Evolutionary conservation across 2,113 vertebrate genomes (phyloP).

Genomic region (Rhipidura dahli): DNA sequence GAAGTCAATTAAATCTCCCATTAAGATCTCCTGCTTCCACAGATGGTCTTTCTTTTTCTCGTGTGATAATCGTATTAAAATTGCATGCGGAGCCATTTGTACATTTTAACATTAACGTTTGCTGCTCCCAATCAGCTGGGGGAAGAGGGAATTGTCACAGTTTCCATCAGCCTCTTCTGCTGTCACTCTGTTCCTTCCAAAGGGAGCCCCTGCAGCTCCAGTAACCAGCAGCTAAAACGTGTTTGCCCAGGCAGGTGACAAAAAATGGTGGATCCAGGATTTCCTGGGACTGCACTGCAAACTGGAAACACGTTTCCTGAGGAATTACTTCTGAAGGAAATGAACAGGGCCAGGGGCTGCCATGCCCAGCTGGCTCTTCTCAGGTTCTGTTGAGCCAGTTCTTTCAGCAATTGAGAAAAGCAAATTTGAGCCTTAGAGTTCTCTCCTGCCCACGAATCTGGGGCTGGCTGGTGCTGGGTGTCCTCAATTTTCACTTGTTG

Average conservation of each 20-base stretch:
- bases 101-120: background rate
- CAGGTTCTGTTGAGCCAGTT: background rate
- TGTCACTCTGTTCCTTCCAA: constrained; percentile 39
- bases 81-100: constrained; percentile 62
- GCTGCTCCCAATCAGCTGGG: background rate
- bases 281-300: background rate
- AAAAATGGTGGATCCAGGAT: background rate
- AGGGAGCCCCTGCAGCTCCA: constrained; percentile 8
- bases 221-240: background rate
- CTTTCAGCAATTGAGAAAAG: background rate
- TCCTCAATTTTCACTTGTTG: background rate
- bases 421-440: background rate
- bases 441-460: background rate
- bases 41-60: constrained; percentile 55
- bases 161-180: constrained; percentile 29
- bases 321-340: background rate
- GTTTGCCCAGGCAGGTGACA: background rate
- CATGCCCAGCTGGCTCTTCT: background rate
- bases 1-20: constrained; percentile 59
- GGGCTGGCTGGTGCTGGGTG: background rate
- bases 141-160: constrained; percentile 13
- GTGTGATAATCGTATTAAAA: constrained; percentile 62
- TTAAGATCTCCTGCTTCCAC: constrained; percentile 48
- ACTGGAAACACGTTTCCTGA: background rate
- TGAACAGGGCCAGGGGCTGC: background rate